phyloP scores from a whole-genome alignment of 53 echinoderm and acorn worm species.

The Mesocentrotus franciscanus region DNA sequence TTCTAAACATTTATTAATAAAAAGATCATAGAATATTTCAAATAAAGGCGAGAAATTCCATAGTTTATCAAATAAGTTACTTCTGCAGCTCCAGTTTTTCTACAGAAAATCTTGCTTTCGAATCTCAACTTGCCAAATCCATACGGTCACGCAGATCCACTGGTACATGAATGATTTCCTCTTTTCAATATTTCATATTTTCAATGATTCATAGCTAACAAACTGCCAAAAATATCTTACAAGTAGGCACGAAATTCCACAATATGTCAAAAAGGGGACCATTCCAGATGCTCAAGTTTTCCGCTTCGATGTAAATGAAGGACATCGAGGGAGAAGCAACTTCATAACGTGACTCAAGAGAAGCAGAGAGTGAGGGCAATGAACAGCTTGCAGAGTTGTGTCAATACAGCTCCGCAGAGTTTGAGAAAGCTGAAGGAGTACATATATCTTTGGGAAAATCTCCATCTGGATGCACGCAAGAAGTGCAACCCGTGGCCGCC shows the following conservation, averaged over 20 bases:
- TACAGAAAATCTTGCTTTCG: not conserved
- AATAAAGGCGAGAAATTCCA: not conserved
- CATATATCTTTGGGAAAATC: slow-evolving; percentile 35
- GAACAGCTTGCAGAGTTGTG: slow-evolving; percentile 38
- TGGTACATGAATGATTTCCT: not conserved
- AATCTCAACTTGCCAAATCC: not conserved
- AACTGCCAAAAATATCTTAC: not conserved
- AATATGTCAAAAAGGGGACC: not conserved
- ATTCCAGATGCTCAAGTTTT: slow-evolving; percentile 42
- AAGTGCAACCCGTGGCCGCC: slow-evolving; percentile 4
- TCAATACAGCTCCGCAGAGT: slow-evolving; percentile 23
- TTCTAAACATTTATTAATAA: not conserved
- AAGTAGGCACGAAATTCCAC: not conserved
- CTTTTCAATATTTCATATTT: not conserved
- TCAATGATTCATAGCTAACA: not conserved
- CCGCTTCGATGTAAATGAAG: not conserved
- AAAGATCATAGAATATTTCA: not conserved
- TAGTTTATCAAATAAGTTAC: not conserved
- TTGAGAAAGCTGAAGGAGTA: not conserved
- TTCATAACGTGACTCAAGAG: slow-evolving; percentile 27
- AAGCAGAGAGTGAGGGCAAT: slow-evolving; percentile 10
- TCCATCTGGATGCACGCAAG: slow-evolving; percentile 19
- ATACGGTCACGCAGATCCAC: not conserved
- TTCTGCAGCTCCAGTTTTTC: not conserved
- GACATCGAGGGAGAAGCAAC: not conserved